Percentiles rank a stretch among this genome's conserved stretches.
Evolutionary conservation across 1,140 invertebrate genomes (phyloP).

Genomic region (Rhagoletis pomonella): DNA sequence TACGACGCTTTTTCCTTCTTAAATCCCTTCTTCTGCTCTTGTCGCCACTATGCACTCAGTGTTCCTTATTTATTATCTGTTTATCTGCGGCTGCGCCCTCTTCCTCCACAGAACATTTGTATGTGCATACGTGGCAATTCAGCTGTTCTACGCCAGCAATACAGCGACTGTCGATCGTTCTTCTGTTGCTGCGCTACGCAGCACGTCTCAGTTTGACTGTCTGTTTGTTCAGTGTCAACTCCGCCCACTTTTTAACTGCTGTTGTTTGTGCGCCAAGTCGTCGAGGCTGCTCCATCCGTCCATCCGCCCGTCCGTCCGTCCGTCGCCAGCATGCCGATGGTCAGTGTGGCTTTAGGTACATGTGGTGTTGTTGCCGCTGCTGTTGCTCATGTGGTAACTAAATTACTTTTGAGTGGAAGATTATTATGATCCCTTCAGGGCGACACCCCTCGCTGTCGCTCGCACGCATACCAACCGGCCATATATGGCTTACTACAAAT

Average conservation of each 20-base stretch:
- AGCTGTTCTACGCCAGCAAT: background rate
- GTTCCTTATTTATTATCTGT: slow-evolving; percentile 38
- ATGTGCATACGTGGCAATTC: background rate
- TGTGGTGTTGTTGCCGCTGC: background rate
- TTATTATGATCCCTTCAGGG: slow-evolving; percentile 49
- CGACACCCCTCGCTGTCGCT: slow-evolving; percentile 15
- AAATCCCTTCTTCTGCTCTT: background rate
- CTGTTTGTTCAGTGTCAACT: slow-evolving; percentile 52
- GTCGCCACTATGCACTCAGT: background rate
- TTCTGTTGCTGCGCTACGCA: no score
- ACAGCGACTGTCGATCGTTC: background rate
- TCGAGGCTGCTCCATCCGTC: background rate
- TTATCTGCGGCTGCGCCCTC: background rate
- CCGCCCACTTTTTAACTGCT: slow-evolving; percentile 47
- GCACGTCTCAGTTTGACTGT: slow-evolving; percentile 46
- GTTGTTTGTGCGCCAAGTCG: background rate
- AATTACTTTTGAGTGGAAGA: slow-evolving; percentile 49
- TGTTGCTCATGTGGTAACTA: slow-evolving; percentile 31
- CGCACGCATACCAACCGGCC: no score
- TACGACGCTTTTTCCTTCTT: background rate
- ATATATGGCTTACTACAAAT: background rate
- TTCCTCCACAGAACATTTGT: background rate
- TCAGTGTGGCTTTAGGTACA: background rate
- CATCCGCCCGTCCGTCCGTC: background rate
- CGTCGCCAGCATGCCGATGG: no score